Conservation (phyloP, 2,888 invertebrate genomes). For the Megaustenia siamemsis region DNA sequence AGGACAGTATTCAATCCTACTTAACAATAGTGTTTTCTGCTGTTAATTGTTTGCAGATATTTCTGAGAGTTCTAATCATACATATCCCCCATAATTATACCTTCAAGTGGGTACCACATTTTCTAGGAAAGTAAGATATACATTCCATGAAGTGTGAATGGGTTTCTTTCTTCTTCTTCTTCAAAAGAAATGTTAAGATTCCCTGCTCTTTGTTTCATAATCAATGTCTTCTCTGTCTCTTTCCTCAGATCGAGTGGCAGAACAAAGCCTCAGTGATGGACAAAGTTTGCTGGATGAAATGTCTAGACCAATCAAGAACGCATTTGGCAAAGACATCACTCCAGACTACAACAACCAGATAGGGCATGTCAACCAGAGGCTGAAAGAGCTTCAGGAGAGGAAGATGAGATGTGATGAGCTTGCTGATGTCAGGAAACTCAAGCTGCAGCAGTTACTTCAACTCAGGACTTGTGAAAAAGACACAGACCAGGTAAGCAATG, state of each 20-base stretch:
- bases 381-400: conserved; percentile 86
- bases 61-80: too few species aligned
- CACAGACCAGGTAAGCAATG: conserved; percentile 83
- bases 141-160: too few species aligned
- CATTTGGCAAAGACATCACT: conserved; percentile 85
- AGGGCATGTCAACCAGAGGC: conserved; percentile 86
- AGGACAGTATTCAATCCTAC: too few species aligned
- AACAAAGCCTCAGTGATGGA: conserved; percentile 87
- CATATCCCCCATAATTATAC: too few species aligned
- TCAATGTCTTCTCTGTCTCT: too few species aligned
- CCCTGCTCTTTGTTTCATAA: too few species aligned
- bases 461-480: conserved; percentile 89
- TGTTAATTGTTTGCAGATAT: too few species aligned
- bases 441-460: conserved; percentile 88
- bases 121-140: too few species aligned
- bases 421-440: conserved; percentile 87
- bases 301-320: conserved; percentile 89
- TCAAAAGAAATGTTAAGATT: too few species aligned
- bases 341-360: conserved; percentile 84
- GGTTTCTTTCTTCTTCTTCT: too few species aligned
- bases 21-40: too few species aligned
- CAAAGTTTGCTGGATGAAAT: conserved; percentile 89
- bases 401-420: conserved; percentile 86
- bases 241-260: conserved; percentile 85
- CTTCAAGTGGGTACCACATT: too few species aligned